A percentile compares a stretch with the other conserved stretches of the same genome.
Conservation (phyloP, 2,797 vertebrate species). For the Pseudomugil tenellus region DNA sequence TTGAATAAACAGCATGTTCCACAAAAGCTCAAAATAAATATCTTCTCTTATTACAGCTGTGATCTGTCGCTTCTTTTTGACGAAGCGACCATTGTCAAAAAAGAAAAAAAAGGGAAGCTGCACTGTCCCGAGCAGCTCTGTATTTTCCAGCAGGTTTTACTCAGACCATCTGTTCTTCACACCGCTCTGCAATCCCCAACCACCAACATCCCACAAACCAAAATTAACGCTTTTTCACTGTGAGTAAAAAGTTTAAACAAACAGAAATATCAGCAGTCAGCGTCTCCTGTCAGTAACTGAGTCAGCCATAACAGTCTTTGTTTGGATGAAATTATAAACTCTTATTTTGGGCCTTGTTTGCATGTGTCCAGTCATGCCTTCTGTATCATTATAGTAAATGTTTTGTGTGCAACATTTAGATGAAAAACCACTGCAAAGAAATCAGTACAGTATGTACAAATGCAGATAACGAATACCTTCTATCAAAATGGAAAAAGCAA, state of each 20-base stretch:
- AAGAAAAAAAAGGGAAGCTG: conserved; percentile 23
- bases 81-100: not conserved
- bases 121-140: conserved; percentile 31
- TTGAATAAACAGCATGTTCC: conserved; percentile 34
- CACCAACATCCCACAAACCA: conserved; percentile 77
- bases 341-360: conserved; percentile 67
- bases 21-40: conserved; percentile 38
- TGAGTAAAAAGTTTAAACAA: conserved; percentile 81
- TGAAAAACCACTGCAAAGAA: conserved; percentile 32
- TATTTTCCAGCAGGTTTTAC: conserved; percentile 65
- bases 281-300: conserved; percentile 69
- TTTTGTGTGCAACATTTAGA: conserved; percentile 37
- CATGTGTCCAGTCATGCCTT: conserved; percentile 56
- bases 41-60: conserved; percentile 15
- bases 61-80: conserved; percentile 7
- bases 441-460: conserved; percentile 2
- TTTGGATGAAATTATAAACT: conserved; percentile 73
- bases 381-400: conserved; percentile 51
- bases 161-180: conserved; percentile 74
- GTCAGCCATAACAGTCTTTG: conserved; percentile 71
- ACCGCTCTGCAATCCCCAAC: conserved; percentile 66
- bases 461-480: conserved; percentile 4
- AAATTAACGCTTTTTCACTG: conserved; percentile 78
- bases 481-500: not conserved
- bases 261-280: conserved; percentile 83